Evolutionary conservation across 35 echinoderm and acorn worm genomes (phyloP).

Genomic region (Anneissia japonica): DNA sequence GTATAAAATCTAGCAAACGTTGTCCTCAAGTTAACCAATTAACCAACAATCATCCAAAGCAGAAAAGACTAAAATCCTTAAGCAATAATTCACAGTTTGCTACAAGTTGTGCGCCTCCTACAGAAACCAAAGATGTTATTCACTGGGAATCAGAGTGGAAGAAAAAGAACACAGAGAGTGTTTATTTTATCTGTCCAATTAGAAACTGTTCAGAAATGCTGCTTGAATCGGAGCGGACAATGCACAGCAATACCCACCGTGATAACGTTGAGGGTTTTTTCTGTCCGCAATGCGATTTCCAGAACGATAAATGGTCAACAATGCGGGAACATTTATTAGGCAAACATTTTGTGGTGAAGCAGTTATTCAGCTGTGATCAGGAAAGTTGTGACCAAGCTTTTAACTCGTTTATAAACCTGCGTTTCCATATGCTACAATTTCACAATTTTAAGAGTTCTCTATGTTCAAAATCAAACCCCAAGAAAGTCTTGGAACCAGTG

Average conservation of each 20-base stretch:
- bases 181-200: neutral
- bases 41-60: too few species aligned
- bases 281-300: conserved; percentile 51
- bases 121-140: neutral
- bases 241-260: conserved; percentile 63
- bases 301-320: conserved; percentile 65
- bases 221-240: conserved; percentile 23
- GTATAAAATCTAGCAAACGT: too few species aligned
- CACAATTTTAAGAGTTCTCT: conserved; percentile 9
- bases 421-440: conserved; percentile 36
- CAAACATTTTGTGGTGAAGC: conserved; percentile 31
- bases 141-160: neutral
- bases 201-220: conserved; percentile 3
- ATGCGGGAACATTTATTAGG: conserved; percentile 69
- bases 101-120: neutral
- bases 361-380: conserved; percentile 38
- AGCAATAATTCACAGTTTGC: too few species aligned
- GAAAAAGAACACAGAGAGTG: neutral
- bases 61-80: too few species aligned
- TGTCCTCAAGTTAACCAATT: too few species aligned
- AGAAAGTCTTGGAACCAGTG: neutral
- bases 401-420: conserved; percentile 30
- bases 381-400: conserved; percentile 23
- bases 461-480: neutral
- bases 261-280: conserved; percentile 56